These are phyloP conservation scores for Archivesica marissinica DNA, from an alignment of 1,140 invertebrate genomes.

Conservation along the genomic window DNA sequence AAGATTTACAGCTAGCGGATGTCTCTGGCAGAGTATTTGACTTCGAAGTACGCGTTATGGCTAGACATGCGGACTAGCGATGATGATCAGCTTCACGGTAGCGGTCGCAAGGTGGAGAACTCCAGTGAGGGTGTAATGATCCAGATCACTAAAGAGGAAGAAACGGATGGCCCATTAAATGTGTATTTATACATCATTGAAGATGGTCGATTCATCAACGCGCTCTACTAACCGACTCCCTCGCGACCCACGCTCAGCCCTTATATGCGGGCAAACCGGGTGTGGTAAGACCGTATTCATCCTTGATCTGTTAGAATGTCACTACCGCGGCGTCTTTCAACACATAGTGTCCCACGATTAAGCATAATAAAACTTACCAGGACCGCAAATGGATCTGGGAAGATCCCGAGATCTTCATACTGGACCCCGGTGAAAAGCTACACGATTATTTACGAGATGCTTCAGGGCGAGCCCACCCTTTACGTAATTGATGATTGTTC, in stretches of 20 bases:
- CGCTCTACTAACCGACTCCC: no score
- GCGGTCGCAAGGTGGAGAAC: slow-evolving; percentile 37
- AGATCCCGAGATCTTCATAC: neutral
- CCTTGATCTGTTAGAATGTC: neutral
- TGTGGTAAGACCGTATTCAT: no score
- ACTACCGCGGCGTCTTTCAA: neutral
- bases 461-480: slow-evolving; percentile 30
- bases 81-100: slow-evolving; percentile 46
- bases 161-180: neutral
- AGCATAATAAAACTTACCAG: neutral
- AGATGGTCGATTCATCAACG: neutral
- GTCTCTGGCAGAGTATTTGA: neutral
- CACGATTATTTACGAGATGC: slow-evolving; percentile 17
- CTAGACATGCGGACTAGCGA: slow-evolving; percentile 52
- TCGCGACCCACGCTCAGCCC: neutral
- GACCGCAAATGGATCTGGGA: neutral
- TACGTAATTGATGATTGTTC: slow-evolving; percentile 18
- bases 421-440: neutral
- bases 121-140: neutral
- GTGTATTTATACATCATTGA: neutral
- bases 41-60: slow-evolving; percentile 57
- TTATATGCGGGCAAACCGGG: neutral
- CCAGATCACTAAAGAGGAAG: neutral
- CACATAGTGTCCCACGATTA: no score
- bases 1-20: neutral